These are phyloP conservation scores for Melanostoma mellinum DNA, from an alignment of 2,888 invertebrate genomes.

Conservation along the genomic window DNA sequence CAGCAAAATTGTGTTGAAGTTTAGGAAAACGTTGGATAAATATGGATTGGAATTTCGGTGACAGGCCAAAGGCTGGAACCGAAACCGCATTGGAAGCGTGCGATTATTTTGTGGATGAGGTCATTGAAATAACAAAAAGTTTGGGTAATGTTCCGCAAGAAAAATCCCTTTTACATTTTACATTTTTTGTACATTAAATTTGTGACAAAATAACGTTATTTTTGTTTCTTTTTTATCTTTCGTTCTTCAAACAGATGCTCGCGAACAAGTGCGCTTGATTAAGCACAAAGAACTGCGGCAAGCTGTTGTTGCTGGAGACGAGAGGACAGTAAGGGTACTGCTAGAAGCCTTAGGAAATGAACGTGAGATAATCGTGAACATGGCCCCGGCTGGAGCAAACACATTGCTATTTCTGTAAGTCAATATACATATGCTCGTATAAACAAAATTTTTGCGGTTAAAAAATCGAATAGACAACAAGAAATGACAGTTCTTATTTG, in stretches of 20 bases:
- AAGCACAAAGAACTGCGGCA: constrained; percentile 90
- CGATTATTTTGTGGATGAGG: constrained; percentile 88
- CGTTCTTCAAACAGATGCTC: constrained; percentile 77
- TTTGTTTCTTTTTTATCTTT: constrained; percentile 23
- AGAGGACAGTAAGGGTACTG: constrained; percentile 85
- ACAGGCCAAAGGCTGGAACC: constrained; percentile 81
- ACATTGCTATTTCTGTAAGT: constrained; percentile 93
- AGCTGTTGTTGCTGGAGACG: constrained; percentile 89
- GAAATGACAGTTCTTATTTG: background rate
- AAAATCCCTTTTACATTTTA: background rate
- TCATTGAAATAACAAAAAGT: constrained; percentile 83
- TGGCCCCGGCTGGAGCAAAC: constrained; percentile 93
- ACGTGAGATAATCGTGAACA: constrained; percentile 90
- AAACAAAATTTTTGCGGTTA: background rate
- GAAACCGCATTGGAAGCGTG: constrained; percentile 88
- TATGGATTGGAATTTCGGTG: constrained; percentile 82
- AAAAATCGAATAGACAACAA: background rate
- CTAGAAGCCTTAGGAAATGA: constrained; percentile 86
- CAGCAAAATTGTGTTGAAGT: constrained; percentile 14
- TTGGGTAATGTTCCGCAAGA: constrained; percentile 80
- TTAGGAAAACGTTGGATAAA: constrained; percentile 5
- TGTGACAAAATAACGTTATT: constrained; percentile 6
- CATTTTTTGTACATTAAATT: background rate
- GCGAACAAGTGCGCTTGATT: constrained; percentile 88
- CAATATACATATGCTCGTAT: no score